phyloP scores from a whole-genome alignment of 2,113 vertebrate genomes.

The Symphodus melops region DNA sequence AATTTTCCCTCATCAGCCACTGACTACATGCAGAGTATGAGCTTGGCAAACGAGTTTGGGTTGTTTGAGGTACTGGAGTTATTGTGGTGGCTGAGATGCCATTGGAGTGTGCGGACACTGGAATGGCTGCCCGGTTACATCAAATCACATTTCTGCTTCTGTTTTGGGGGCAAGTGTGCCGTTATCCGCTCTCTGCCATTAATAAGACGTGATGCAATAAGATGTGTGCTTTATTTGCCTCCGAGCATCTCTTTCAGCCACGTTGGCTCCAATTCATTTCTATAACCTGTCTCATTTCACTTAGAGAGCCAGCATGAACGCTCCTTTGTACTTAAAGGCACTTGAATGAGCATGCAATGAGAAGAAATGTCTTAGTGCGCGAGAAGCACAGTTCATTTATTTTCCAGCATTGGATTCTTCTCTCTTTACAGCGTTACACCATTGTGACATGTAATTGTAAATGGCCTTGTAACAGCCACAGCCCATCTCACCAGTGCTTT shows the following conservation, averaged over 20 bases:
- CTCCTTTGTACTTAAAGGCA: slow-evolving; percentile 52
- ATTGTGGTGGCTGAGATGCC: slow-evolving; percentile 33
- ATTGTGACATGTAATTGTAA: slow-evolving; percentile 59
- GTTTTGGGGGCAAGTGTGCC: slow-evolving; percentile 29
- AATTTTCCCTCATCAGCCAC: slow-evolving; percentile 64
- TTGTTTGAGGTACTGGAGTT: slow-evolving; percentile 26
- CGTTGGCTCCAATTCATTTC: slow-evolving; percentile 43
- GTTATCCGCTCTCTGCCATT: slow-evolving; percentile 35
- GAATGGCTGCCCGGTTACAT: slow-evolving; percentile 54
- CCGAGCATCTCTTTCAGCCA: slow-evolving; percentile 51
- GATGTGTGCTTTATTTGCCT: slow-evolving; percentile 63
- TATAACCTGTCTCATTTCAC: slow-evolving; percentile 49
- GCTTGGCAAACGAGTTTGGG: slow-evolving; percentile 43
- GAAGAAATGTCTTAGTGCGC: slow-evolving; percentile 30
- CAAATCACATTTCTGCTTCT: slow-evolving; percentile 55
- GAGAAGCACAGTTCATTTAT: slow-evolving; percentile 10
- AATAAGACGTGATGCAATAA: slow-evolving; percentile 64
- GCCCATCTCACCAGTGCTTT: slow-evolving; percentile 27
- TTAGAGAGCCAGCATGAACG: slow-evolving; percentile 16
- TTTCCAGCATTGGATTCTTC: slow-evolving; percentile 21
- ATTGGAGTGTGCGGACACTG: slow-evolving; percentile 41
- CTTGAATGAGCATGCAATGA: slow-evolving; percentile 35
- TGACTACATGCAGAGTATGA: slow-evolving; percentile 21
- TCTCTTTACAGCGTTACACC: slow-evolving; percentile 28
- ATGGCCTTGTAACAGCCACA: slow-evolving; percentile 28